These are phyloP conservation scores for Xyrichtys novacula DNA, from an alignment of 2,797 vertebrate genomes.

Conservation along the genomic window DNA sequence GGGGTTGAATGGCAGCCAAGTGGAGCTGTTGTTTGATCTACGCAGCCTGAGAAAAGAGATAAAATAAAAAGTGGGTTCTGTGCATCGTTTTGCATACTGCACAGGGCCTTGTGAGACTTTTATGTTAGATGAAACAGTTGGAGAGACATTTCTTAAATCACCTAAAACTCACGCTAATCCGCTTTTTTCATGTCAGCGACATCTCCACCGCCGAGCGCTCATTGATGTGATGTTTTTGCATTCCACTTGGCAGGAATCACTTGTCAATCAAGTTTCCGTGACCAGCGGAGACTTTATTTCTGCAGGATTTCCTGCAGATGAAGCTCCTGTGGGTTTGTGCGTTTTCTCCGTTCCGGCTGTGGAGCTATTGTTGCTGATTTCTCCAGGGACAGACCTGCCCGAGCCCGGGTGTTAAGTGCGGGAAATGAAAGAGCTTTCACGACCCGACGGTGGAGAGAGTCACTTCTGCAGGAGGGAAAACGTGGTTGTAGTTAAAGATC, in stretches of 20 bases:
- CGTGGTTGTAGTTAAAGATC: constrained; percentile 41
- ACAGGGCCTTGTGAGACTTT: constrained; percentile 49
- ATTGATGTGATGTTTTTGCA: constrained; percentile 46
- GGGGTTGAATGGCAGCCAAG: constrained; percentile 48
- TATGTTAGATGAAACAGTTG: constrained; percentile 64
- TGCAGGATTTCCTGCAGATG: constrained; percentile 32
- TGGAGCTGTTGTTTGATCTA: constrained; percentile 58
- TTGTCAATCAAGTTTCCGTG: constrained; percentile 53
- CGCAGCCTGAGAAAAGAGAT: constrained; percentile 49
- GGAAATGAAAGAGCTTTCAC: constrained; percentile 64
- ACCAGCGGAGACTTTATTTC: constrained; percentile 29
- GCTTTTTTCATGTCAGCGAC: constrained; percentile 47
- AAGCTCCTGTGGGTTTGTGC: constrained; percentile 34
- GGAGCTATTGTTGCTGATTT: constrained; percentile 58
- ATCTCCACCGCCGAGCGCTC: constrained; percentile 38
- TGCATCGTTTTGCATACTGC: constrained; percentile 57
- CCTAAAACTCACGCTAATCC: constrained; percentile 48
- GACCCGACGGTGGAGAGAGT: constrained; percentile 46
- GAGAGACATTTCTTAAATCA: constrained; percentile 61
- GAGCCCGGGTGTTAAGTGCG: constrained; percentile 38
- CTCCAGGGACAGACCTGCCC: constrained; percentile 44
- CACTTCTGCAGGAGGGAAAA: constrained; percentile 10
- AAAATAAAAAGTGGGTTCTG: constrained; percentile 53
- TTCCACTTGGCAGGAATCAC: constrained; percentile 33
- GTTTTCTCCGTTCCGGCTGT: constrained; percentile 4